Percentiles rank a stretch among this genome's conserved stretches.
Conservation (phyloP, 1,140 invertebrate genomes). For the Ectropis grisescens region DNA sequence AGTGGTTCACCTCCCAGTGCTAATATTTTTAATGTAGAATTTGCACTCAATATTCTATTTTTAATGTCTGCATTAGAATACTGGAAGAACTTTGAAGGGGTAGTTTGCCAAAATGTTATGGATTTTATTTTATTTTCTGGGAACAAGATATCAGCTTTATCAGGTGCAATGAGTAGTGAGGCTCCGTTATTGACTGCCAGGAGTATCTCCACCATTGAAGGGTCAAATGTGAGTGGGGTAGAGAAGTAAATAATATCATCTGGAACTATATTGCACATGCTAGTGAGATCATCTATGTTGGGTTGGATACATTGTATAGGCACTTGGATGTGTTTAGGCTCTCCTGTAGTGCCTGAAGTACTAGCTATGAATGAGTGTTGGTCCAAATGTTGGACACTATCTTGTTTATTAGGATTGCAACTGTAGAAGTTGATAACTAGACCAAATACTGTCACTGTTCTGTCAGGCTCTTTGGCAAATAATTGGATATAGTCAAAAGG, state of each 20-base stretch:
- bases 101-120: conserved; percentile 81
- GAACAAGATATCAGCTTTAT: conserved; percentile 62
- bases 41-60: conserved; percentile 69
- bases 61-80: conserved; percentile 70
- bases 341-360: conserved; percentile 78
- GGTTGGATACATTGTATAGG: conserved; percentile 73
- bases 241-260: conserved; percentile 78
- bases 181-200: conserved; percentile 74
- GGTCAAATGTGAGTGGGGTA: conserved; percentile 87
- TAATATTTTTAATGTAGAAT: conserved; percentile 70
- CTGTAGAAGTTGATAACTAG: conserved; percentile 36
- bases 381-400: conserved; percentile 15
- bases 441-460: conserved; percentile 38
- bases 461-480: conserved; percentile 40
- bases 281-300: conserved; percentile 74
- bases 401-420: conserved; percentile 11
- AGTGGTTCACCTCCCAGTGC: conserved; percentile 76
- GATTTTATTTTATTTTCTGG: conserved; percentile 40
- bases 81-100: conserved; percentile 79
- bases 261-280: conserved; percentile 63
- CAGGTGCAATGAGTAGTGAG: conserved; percentile 75
- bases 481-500: too few species aligned
- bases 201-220: conserved; percentile 83
- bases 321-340: conserved; percentile 75
- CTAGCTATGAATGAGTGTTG: conserved; percentile 66